Percentiles rank a stretch among this genome's conserved stretches.
phyloP scores from a whole-genome alignment of 2,113 vertebrate species.

The Lepus europaeus region DNA sequence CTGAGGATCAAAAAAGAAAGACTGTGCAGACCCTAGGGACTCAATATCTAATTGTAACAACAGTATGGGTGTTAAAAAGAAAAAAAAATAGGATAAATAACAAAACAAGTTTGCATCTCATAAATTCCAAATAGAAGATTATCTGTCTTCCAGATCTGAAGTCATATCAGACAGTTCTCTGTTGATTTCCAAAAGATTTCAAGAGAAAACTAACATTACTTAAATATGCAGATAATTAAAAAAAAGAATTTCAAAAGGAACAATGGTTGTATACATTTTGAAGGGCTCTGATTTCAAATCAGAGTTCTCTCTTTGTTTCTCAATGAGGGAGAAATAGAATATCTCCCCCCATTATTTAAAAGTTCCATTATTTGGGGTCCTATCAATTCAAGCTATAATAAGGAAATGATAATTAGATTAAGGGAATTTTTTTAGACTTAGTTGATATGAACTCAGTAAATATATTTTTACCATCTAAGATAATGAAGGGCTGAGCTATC shows the following conservation, averaged over 20 bases:
- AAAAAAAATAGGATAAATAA: constrained; percentile 65
- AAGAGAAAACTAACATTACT: constrained; percentile 64
- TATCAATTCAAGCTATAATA: constrained; percentile 10
- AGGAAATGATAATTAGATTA: constrained; percentile 33
- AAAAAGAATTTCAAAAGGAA: constrained; percentile 47
- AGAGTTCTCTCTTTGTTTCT: constrained; percentile 25
- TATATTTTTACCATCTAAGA: constrained; percentile 22
- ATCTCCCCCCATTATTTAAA: constrained; percentile 27
- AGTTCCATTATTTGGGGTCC: constrained; percentile 30
- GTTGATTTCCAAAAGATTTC: constrained; percentile 66
- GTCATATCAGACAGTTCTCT: not conserved
- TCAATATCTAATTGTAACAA: constrained; percentile 61
- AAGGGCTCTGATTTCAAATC: constrained; percentile 30
- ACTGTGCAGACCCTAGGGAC: constrained; percentile 23
- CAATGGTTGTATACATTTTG: not conserved
- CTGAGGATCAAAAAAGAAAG: constrained; percentile 46
- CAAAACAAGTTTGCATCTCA: constrained; percentile 57
- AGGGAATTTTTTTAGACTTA: not conserved
- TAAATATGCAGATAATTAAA: constrained; percentile 74
- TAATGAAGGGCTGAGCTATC: not conserved
- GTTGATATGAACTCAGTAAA: constrained; percentile 23
- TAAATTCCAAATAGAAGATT: constrained; percentile 71
- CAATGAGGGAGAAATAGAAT: constrained; percentile 32
- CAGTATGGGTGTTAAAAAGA: constrained; percentile 39
- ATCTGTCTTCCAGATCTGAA: constrained; percentile 44